phyloP scores from a whole-genome alignment of 1,140 invertebrate genomes.

The Lysiphlebus fabarum region DNA sequence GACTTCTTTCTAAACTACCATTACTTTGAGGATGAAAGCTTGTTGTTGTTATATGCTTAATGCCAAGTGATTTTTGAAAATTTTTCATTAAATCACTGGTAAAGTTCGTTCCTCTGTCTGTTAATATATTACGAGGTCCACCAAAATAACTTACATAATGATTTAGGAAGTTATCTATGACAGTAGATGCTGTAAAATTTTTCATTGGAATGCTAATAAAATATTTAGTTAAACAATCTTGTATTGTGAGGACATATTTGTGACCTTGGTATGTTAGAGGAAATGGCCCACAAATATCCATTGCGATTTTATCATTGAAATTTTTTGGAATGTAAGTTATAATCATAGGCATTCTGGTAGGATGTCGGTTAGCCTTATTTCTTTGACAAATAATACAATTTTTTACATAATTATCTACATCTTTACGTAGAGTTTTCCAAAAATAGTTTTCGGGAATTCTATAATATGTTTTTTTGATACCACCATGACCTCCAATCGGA shows the following conservation, averaged over 20 bases:
- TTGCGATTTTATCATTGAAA: slow-evolving; percentile 21
- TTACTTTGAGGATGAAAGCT: slow-evolving; percentile 22
- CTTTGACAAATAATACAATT: neutral
- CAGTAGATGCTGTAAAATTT: no score
- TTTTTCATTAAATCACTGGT: slow-evolving; percentile 28
- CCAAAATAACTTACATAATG: no score
- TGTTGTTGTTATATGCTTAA: slow-evolving; percentile 20
- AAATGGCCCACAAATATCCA: slow-evolving; percentile 17
- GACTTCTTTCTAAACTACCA: slow-evolving; percentile 15
- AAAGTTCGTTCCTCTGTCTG: slow-evolving; percentile 36
- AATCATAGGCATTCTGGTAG: slow-evolving; percentile 1
- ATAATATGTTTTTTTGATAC: slow-evolving; percentile 13
- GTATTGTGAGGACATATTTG: slow-evolving; percentile 27
- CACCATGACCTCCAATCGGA: slow-evolving; percentile 13
- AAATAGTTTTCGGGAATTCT: no score
- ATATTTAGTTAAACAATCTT: slow-evolving; percentile 40
- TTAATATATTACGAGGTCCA: no score
- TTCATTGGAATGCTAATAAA: no score
- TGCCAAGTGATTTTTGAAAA: slow-evolving; percentile 30
- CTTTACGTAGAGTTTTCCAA: neutral
- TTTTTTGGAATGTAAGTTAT: slow-evolving; percentile 2
- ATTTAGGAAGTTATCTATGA: no score
- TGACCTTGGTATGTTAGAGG: slow-evolving; percentile 5
- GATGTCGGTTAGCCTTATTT: neutral
- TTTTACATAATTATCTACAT: slow-evolving; percentile 4